Percentiles rank a stretch among this genome's conserved stretches.
Conservation (phyloP, 2,113 vertebrate species). For the Neofelis nebulosa region DNA sequence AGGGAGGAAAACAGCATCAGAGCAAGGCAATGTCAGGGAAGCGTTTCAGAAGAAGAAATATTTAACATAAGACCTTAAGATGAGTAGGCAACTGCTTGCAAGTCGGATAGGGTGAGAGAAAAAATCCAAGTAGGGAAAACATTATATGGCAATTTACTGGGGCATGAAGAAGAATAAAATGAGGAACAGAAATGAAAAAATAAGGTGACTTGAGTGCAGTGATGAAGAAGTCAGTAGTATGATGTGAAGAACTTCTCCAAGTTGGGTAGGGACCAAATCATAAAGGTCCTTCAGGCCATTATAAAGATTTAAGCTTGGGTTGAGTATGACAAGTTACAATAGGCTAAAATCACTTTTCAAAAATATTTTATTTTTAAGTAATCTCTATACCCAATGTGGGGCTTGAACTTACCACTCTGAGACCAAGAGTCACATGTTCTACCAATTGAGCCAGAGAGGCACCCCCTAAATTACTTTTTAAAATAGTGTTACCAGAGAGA, state of each 20-base stretch:
- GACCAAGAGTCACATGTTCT: neutral
- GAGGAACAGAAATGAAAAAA: neutral
- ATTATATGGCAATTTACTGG: neutral
- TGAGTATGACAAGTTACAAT: neutral
- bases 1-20: neutral
- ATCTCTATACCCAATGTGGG: neutral
- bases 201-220: neutral
- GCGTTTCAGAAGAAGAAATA: neutral
- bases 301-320: neutral
- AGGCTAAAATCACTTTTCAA: neutral
- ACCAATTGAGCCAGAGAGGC: neutral
- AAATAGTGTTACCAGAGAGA: neutral
- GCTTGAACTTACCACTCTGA: neutral
- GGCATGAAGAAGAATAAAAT: neutral
- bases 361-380: neutral
- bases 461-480: neutral
- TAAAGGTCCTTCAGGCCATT: neutral
- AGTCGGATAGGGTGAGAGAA: neutral
- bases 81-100: neutral
- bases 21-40: neutral
- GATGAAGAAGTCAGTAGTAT: neutral
- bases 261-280: neutral
- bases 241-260: neutral
- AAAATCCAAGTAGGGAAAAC: neutral
- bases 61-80: neutral